Conservation (phyloP, 2,888 invertebrate species). For the Cantharis flavilabris region DNA sequence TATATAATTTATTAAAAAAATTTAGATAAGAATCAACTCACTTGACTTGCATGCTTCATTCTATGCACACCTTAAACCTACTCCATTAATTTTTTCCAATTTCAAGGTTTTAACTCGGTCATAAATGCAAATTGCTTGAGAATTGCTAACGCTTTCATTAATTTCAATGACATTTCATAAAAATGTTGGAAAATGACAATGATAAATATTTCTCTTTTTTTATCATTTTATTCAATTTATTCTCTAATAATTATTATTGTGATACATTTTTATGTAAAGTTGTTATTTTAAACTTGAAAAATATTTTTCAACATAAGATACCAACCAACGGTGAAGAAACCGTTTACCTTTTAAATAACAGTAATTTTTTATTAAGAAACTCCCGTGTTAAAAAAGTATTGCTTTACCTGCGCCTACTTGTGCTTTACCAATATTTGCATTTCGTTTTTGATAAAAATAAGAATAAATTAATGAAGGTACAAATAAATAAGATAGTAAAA, state of each 20-base stretch:
- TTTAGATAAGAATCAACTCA: constrained; percentile 2
- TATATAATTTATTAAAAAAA: neutral
- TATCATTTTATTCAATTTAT: neutral
- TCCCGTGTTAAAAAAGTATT: neutral
- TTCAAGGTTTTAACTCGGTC: constrained; percentile 12
- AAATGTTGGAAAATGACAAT: neutral
- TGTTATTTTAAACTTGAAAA: neutral
- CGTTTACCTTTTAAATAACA: neutral
- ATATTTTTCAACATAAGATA: neutral
- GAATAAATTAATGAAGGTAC: neutral
- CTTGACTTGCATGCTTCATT: constrained; percentile 8
- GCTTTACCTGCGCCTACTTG: neutral
- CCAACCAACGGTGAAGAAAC: neutral
- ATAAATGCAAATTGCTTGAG: constrained; percentile 5
- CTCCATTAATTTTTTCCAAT: constrained; percentile 9
- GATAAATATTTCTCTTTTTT: neutral
- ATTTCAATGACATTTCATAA: constrained; percentile 8
- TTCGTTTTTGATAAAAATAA: neutral
- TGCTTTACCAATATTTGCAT: neutral
- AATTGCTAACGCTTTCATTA: constrained; percentile 13
- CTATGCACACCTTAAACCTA: constrained; percentile 17
- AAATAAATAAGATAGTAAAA: neutral
- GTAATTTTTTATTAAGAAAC: neutral
- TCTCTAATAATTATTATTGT: neutral
- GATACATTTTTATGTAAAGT: neutral